Evolutionary conservation across 2,888 invertebrate genomes (phyloP).

Genomic region (Caradrina clavipalpis): DNA sequence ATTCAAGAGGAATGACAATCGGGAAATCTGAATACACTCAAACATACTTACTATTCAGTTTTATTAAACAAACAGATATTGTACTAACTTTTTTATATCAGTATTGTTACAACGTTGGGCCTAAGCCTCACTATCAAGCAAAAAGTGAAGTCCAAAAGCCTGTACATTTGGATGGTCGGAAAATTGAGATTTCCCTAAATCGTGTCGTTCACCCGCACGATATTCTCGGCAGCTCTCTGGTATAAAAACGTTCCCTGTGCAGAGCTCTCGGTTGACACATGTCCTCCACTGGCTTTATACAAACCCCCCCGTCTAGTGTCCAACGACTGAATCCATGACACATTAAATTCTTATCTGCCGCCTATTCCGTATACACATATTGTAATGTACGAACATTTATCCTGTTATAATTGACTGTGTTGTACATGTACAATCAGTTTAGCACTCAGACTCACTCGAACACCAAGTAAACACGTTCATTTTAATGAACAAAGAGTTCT

Average conservation of each 20-base stretch:
- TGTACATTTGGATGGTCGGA: slow-evolving; percentile 37
- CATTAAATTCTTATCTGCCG: slow-evolving; percentile 68
- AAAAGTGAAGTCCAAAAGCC: slow-evolving; percentile 49
- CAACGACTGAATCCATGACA: slow-evolving; percentile 72
- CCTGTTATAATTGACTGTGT: slow-evolving; percentile 65
- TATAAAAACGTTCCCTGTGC: slow-evolving; percentile 75
- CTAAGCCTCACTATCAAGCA: slow-evolving; percentile 26
- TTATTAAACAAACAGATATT: slow-evolving; percentile 18
- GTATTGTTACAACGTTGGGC: slow-evolving; percentile 3
- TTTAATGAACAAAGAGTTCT: slow-evolving; percentile 67
- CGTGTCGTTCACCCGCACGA: slow-evolving; percentile 57
- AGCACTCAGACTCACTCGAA: slow-evolving; percentile 59
- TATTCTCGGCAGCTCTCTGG: slow-evolving; percentile 54
- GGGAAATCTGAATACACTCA: slow-evolving; percentile 43
- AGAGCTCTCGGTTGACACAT: slow-evolving; percentile 77
- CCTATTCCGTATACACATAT: slow-evolving; percentile 19
- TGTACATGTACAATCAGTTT: slow-evolving; percentile 62
- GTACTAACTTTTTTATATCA: slow-evolving; percentile 21
- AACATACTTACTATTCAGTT: slow-evolving; percentile 29
- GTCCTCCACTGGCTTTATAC: slow-evolving; percentile 80
- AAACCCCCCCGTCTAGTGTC: slow-evolving; percentile 70
- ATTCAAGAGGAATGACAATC: slow-evolving; percentile 57
- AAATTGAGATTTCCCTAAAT: slow-evolving; percentile 60
- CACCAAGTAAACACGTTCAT: slow-evolving; percentile 68
- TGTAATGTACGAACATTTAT: slow-evolving; percentile 35